Base-by-base conservation (phyloP, 2,797 vertebrate species). In the Galago senegalensis region DNA sequence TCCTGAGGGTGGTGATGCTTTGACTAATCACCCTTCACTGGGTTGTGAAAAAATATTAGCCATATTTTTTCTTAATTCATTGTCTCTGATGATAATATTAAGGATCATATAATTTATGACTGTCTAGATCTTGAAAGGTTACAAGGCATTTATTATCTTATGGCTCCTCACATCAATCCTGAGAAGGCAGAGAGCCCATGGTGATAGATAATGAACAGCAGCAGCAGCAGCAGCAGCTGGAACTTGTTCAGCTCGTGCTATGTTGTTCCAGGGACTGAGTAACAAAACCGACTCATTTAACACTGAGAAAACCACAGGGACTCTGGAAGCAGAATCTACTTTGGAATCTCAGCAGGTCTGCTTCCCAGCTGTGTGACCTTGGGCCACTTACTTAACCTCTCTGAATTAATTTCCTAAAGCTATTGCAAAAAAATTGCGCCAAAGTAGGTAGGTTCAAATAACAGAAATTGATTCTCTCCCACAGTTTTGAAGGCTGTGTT, bases 61-160 rank as follows among this genome's bases (percentile, higher is more conserved):
- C 72, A 2, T 31, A 0, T 4, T 49, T 91, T 86, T 60, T 60
- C 94, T 89, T 56, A 43, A 61, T 92, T 76, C n/a, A 0, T 92
- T 89, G 75, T 88, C 63, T 87, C 94, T 73, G 67, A 31, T 75
- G 84, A 91, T 93, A 25, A 56, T 5, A 11, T 34, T 90, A 34
- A 93, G 63, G 85, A 81, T 67, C 20, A 58, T 49, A 23, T 12
- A 85, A 95, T 82, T 92, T 61, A 79, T 79, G 27, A 69, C n/a
- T 83, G 63, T 87, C 92, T 85, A 49, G 77, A 75, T 89, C 79
- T 61, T 77, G 82, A 90, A 79, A 29, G 27, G 67, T 23, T 65
- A 31, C 61, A 87, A 87, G 69, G 61, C 10, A 0, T 40, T 91
- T 87, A 34, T 91, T 73, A 58, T 69, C 92, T 82, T 72, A 7